Conservation (phyloP, 1,140 invertebrate species). For the Asbolus verrucosus region DNA sequence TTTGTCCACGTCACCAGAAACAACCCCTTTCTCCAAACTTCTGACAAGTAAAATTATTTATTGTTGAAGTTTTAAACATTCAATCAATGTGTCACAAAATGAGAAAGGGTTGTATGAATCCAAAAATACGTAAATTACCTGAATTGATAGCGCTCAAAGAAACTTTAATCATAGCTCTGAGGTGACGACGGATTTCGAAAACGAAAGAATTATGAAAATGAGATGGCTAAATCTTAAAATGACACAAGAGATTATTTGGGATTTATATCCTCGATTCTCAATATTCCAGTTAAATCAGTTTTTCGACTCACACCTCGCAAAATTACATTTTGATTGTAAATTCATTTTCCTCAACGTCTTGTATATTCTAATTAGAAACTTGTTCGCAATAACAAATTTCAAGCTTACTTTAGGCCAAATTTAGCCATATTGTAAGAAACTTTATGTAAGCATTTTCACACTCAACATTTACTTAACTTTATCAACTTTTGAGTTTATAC, state of each 20-base stretch:
- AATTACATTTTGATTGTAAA: conserved; percentile 11
- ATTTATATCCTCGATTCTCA: conserved; percentile 12
- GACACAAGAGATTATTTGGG: conserved; percentile 9
- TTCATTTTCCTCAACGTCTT: conserved; percentile 11
- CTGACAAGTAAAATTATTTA: conserved; percentile 33
- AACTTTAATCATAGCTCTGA: too few species aligned
- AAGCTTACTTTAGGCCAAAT: conserved; percentile 9
- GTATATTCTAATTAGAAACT: conserved; percentile 35
- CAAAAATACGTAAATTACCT: not conserved
- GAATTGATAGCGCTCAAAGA: not conserved
- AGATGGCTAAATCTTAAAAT: conserved; percentile 5
- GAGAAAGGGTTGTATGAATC: not conserved
- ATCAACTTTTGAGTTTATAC: conserved; percentile 14
- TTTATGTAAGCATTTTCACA: conserved; percentile 18
- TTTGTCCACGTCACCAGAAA: conserved; percentile 15
- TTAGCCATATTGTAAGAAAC: not conserved
- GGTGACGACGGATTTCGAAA: not conserved
- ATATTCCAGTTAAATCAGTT: not conserved
- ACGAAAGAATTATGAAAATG: conserved; percentile 13
- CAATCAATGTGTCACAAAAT: conserved; percentile 6
- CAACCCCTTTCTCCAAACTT: conserved; percentile 11
- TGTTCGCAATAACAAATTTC: conserved; percentile 13
- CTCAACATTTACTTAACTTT: too few species aligned
- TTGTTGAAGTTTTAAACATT: conserved; percentile 20
- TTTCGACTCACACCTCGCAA: too few species aligned